Base-by-base conservation (phyloP, 2,888 invertebrate genomes). In the Plagiodera versicolora region DNA sequence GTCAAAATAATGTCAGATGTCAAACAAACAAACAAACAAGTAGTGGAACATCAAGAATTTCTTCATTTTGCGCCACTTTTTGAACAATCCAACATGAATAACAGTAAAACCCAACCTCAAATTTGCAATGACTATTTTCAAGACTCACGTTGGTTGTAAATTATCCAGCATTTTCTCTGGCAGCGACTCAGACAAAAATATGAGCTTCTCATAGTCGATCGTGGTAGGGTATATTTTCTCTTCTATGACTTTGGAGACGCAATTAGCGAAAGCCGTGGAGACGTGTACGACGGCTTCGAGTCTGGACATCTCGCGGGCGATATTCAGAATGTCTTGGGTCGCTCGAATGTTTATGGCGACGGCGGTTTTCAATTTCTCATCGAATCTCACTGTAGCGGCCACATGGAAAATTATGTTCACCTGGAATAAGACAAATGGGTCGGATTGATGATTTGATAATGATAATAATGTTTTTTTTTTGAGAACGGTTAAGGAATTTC, bases 261-360 rank as follows among this genome's bases (percentile, higher is more conserved):
- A 86, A 67, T 86, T 83, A 1, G 85, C 82, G 62, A 83, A 87
- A 0, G 85, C 85, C 0, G 86, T 86, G 0, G 86, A 86, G 1
- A 86, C 84, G 70, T 86, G 85, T 32, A 86, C 75, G 57, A 83
- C 79, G 46, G 83, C 80, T 80, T 86, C 85, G 17, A 91, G 77
- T 50, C 85, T 80, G 4, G 80, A 76, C 84, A 92, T 89, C 70
- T 87, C 83, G 66, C 84, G 85, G 74, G 88, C 87, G 16, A 93
- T 79, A 39, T 83, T 77, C 48, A 91, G 78, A 65, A 91, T 80
- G 65, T 89, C 86, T 63, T 85, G 83, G 0, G 89, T 87, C 20
- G 88, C 89, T 47, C 85, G 81, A 0, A 92, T 87, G 78, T 92
- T 92, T 77, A 91, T 89, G 62, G 87, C 85, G 47, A 89, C 84